These are phyloP conservation scores for Natator depressus DNA, from an alignment of 2,113 vertebrate genomes.

Conservation along the genomic window DNA sequence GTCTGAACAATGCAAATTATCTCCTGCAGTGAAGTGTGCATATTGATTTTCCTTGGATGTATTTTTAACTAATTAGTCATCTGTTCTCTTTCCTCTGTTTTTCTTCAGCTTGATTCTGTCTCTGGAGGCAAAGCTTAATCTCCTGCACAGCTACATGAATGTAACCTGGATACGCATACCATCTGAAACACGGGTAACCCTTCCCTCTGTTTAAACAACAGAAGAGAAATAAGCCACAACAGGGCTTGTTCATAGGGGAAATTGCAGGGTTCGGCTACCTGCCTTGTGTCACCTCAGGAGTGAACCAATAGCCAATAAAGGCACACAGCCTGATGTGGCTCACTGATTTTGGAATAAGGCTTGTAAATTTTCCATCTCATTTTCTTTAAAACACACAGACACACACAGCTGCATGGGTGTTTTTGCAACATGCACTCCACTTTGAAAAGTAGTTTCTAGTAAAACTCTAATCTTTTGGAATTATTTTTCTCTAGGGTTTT, in stretches of 20 bases:
- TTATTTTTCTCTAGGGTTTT: background rate
- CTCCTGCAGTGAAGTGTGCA: background rate
- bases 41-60: background rate
- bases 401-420: background rate
- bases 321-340: background rate
- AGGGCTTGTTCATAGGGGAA: background rate
- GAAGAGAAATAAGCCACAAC: background rate
- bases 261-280: background rate
- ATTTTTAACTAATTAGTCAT: slow-evolving; percentile 8
- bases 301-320: background rate
- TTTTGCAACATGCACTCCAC: background rate
- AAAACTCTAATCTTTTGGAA: background rate
- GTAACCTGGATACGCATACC: slow-evolving; percentile 99
- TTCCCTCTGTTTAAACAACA: background rate
- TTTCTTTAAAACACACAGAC: background rate
- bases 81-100: slow-evolving; percentile 24
- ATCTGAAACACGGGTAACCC: slow-evolving; percentile 94
- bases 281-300: background rate
- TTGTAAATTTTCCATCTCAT: background rate
- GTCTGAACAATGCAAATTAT: background rate
- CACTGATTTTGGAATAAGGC: background rate
- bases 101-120: slow-evolving; percentile 93
- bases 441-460: background rate
- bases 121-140: slow-evolving; percentile 97
- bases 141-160: slow-evolving; percentile 99